Percentiles rank a stretch among this genome's conserved stretches.
These are phyloP conservation scores for Aurelia coerulea DNA, from an alignment of 30 jellyfish, hydroid and myxozoan species.

Conservation along the genomic window DNA sequence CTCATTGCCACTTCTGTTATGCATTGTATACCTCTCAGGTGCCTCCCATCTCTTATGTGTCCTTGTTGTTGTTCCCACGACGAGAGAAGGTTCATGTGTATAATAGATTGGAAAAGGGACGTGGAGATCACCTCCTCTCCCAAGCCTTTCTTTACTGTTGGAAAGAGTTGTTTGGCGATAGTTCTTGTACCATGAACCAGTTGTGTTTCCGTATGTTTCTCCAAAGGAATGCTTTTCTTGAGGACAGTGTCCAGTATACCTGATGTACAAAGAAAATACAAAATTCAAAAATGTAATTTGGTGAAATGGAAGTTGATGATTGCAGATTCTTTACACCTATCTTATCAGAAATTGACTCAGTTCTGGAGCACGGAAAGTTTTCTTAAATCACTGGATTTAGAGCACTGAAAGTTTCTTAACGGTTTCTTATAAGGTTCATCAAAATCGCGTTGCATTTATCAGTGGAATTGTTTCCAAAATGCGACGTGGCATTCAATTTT, in stretches of 20 bases:
- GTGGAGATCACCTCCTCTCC: slow-evolving; percentile 64
- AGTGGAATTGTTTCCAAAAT: too few species aligned
- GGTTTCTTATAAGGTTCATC: background rate
- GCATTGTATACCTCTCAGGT: slow-evolving; percentile 47
- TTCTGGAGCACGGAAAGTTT: background rate
- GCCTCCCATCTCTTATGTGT: slow-evolving; percentile 74
- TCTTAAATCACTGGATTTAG: too few species aligned
- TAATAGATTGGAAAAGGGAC: slow-evolving; percentile 64
- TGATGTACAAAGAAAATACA: background rate
- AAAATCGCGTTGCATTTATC: too few species aligned
- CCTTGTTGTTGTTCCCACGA: slow-evolving; percentile 56
- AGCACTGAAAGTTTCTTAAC: too few species aligned
- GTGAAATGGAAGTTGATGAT: too few species aligned
- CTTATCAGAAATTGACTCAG: background rate
- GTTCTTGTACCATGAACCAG: slow-evolving; percentile 22
- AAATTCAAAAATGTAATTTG: background rate
- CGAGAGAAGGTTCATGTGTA: slow-evolving; percentile 70
- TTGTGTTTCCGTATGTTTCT: slow-evolving; percentile 71
- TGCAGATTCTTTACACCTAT: background rate
- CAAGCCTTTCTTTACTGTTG: slow-evolving; percentile 50
- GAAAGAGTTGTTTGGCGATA: slow-evolving; percentile 39
- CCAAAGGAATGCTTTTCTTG: slow-evolving; percentile 58
- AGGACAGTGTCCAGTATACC: slow-evolving; percentile 82
- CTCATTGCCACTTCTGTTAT: slow-evolving; percentile 37
- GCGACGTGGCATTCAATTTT: too few species aligned